These are phyloP conservation scores for Drosophila kambysellisi DNA, from an alignment of 2,888 invertebrate genomes.

Conservation along the genomic window DNA sequence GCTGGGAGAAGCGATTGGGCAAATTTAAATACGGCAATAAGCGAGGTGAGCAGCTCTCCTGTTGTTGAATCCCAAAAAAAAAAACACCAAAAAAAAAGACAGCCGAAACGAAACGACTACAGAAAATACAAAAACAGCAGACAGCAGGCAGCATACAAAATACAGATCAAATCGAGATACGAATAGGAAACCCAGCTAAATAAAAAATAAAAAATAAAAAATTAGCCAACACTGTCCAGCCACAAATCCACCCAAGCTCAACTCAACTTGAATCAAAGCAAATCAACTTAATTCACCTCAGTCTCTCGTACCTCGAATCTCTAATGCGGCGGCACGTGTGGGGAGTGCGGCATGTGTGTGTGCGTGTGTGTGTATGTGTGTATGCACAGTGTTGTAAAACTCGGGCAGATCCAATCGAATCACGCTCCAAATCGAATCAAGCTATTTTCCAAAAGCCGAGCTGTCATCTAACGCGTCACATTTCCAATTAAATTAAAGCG, in stretches of 20 bases:
- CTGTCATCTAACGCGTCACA: conserved; percentile 32
- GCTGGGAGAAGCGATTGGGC: conserved; percentile 84
- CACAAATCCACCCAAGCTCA: conserved; percentile 33
- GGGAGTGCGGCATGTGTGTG: conserved; percentile 60
- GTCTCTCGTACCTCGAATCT: conserved; percentile 14
- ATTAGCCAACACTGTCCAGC: conserved; percentile 13
- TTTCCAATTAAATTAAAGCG: neutral
- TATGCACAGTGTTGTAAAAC: conserved; percentile 44
- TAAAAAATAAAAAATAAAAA: neutral
- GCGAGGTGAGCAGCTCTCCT: conserved; percentile 85
- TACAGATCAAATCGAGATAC: neutral
- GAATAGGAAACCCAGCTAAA: conserved; percentile 20
- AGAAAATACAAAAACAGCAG: conserved; percentile 9
- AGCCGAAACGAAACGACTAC: conserved; percentile 9
- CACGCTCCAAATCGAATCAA: conserved; percentile 37
- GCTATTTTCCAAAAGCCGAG: conserved; percentile 39
- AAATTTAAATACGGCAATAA: conserved; percentile 86
- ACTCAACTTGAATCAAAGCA: conserved; percentile 1
- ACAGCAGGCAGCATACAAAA: conserved; percentile 1
- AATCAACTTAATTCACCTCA: conserved; percentile 33
- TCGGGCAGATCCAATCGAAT: conserved; percentile 59
- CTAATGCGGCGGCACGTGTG: conserved; percentile 39
- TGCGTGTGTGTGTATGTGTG: neutral
- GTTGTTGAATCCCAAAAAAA: conserved; percentile 34
- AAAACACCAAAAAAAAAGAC: conserved; percentile 2